Percentiles rank a stretch among this genome's conserved stretches.
Evolutionary conservation across 1,140 invertebrate genomes (phyloP).

Genomic region (Nasonia vitripennis): DNA sequence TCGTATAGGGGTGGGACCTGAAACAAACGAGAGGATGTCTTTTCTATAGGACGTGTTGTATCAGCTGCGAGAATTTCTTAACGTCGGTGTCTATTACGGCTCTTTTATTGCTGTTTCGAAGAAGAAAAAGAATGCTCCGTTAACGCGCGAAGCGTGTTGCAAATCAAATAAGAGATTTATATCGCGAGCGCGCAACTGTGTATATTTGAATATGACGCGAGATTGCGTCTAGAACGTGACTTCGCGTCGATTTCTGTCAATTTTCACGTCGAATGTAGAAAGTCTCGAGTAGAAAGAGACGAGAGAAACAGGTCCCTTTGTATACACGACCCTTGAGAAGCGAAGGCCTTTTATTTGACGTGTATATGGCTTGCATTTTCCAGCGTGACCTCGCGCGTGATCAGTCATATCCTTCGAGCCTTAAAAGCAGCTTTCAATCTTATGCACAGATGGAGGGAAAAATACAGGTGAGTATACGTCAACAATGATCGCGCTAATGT

Average conservation of each 20-base stretch:
- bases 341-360: background rate
- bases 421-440: slow-evolving; percentile 5
- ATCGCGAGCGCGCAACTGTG: background rate
- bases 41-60: background rate
- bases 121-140: background rate
- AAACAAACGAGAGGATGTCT: background rate
- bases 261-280: slow-evolving; percentile 17
- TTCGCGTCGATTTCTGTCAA: slow-evolving; percentile 25
- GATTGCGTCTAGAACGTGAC: slow-evolving; percentile 19
- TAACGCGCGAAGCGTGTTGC: background rate
- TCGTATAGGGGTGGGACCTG: background rate
- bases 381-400: slow-evolving; percentile 12
- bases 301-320: background rate
- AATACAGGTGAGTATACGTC: background rate
- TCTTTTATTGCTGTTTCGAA: background rate
- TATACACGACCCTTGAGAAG: background rate
- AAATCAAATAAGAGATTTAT: background rate
- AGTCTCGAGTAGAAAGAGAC: background rate
- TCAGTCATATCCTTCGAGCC: background rate
- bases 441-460: background rate
- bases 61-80: background rate
- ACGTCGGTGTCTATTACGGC: background rate
- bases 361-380: background rate
- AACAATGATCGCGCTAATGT: slow-evolving; percentile 45
- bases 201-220: background rate